Conservation (phyloP, 2,888 invertebrate species). For the Drosophila falleni region DNA sequence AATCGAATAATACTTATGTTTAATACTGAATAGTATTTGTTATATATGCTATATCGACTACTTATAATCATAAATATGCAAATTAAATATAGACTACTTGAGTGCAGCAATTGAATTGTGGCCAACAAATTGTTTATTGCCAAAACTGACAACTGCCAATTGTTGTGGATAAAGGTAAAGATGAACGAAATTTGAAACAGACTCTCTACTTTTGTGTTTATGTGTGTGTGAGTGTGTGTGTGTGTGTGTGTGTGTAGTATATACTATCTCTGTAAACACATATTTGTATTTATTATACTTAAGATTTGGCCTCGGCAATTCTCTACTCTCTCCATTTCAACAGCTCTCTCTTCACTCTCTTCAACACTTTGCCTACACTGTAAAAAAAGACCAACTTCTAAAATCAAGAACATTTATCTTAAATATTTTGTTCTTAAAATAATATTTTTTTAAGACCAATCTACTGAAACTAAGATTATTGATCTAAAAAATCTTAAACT, state of each 20-base stretch:
- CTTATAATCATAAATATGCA: constrained; percentile 23
- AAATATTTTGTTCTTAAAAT: too few relatives aligned
- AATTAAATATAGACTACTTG: constrained; percentile 28
- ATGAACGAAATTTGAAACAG: constrained; percentile 51
- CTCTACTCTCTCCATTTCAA: constrained; percentile 24
- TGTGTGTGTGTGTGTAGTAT: constrained; percentile 15
- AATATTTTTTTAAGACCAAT: too few relatives aligned
- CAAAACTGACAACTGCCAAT: constrained; percentile 3
- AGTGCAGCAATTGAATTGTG: constrained; percentile 22
- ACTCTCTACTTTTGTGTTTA: constrained; percentile 29
- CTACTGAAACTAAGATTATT: too few relatives aligned
- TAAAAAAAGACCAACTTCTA: too few relatives aligned
- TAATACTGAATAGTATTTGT: constrained; percentile 43
- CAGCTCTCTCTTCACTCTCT: background rate
- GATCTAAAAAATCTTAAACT: too few relatives aligned
- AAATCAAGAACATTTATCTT: too few relatives aligned
- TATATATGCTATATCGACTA: background rate
- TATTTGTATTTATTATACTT: constrained; percentile 68
- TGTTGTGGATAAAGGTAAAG: background rate
- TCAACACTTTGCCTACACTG: too few relatives aligned
- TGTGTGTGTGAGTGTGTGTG: constrained; percentile 11
- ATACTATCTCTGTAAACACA: constrained; percentile 48
- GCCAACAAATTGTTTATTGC: constrained; percentile 17
- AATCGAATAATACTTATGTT: constrained; percentile 39
- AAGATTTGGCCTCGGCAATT: constrained; percentile 73